Conservation (phyloP, 2,888 invertebrate genomes). For the Mechanitis mazaeus region DNA sequence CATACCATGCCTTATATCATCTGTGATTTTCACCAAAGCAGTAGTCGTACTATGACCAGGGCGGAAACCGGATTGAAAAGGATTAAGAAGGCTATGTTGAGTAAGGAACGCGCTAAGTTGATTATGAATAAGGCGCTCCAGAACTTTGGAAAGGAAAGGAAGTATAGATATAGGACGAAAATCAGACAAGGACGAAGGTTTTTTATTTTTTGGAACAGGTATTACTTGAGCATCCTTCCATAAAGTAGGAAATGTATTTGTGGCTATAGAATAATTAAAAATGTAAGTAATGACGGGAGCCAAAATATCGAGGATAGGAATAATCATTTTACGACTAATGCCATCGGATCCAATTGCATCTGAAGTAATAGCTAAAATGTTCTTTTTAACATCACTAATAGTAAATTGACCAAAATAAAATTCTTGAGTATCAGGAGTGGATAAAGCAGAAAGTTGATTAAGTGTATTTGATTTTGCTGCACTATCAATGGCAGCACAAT, state of each 20-base stretch:
- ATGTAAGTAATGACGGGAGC: slow-evolving; percentile 6
- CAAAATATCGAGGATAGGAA: slow-evolving; percentile 3
- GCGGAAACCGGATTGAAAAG: too few species aligned
- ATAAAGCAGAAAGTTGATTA: too few species aligned
- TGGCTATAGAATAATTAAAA: slow-evolving; percentile 8
- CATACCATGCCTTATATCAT: too few species aligned
- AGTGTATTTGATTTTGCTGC: too few species aligned
- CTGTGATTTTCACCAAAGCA: too few species aligned
- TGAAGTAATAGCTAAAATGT: slow-evolving; percentile 5
- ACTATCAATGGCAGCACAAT: too few species aligned
- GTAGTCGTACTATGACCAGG: too few species aligned
- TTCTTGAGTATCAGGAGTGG: too few species aligned
- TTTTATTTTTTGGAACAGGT: slow-evolving; percentile 2
- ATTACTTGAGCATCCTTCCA: slow-evolving; percentile 8
- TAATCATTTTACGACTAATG: slow-evolving; percentile 10
- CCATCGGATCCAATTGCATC: slow-evolving; percentile 5
- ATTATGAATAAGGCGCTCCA: too few species aligned
- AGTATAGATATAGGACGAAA: slow-evolving; percentile 5
- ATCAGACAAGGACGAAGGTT: neutral
- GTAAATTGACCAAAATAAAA: too few species aligned
- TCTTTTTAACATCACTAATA: neutral
- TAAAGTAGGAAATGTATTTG: neutral
- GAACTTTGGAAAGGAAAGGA: slow-evolving; percentile 1
- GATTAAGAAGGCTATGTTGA: too few species aligned
- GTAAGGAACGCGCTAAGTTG: too few species aligned